Base-by-base conservation (phyloP, 2,888 invertebrate genomes). In the Lottia scabra region DNA sequence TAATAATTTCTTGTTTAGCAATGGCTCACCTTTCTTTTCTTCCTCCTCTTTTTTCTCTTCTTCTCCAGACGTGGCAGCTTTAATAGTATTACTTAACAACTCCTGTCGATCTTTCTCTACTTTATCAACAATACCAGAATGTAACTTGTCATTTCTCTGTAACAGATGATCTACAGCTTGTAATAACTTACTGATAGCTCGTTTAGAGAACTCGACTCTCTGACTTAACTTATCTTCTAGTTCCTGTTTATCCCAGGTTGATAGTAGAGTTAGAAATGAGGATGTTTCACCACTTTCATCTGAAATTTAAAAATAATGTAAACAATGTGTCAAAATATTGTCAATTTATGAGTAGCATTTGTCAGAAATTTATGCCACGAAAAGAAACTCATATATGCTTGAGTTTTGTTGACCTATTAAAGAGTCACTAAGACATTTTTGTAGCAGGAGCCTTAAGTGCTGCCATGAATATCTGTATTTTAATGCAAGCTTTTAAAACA, bases 161-260 rank as follows among this genome's bases (percentile, higher is more conserved):
- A 96, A 95, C 70, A 99, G 92, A 69, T 98, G 92, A 90, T 99
- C 99, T 89, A 98, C 98, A 0, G 97, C 97, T 90, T 98, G 97
- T 69, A 99, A 93, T 43, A 99, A 95, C 91, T 98, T 98, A 2
- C 97, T 97, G 27, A 99, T 97, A 10, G 98, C 98, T 75, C 98
- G 91, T 87, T 97, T 97, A 13, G 98, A 98, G 26, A 98, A 98
- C 81, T 91, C 97, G 8, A 98, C 98, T 43, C 98, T 91, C 90
- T 98, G 97, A 0, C 97, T 96, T 48, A 99, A 91, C 90, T 97
- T 97, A 80, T 98, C 97, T 85, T 99, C 98, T 71, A 99, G 91
- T 88, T 99, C 98, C 86, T 97, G 96, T 86, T 97, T 97, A 88
- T 99, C 98, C 98, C 98, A 98, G 0, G 97, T 97, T 0, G 98